These are phyloP conservation scores for Diarsia dahlii DNA, from an alignment of 2,888 invertebrate species.

Conservation along the genomic window DNA sequence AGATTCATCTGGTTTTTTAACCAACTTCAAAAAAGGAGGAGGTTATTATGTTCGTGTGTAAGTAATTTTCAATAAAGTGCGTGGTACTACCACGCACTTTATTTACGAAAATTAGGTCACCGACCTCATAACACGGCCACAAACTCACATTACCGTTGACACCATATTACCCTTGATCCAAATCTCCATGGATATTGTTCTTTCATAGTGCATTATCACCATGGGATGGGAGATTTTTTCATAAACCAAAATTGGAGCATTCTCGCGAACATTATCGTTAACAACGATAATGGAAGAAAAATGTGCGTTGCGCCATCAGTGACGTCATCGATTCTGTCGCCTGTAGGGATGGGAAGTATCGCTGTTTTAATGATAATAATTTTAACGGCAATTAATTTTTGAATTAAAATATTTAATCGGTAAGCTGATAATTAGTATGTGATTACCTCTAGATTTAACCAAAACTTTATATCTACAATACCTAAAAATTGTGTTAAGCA, in stretches of 20 bases:
- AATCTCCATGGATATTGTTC: conserved; percentile 40
- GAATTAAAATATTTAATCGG: not conserved
- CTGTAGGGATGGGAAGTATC: conserved; percentile 25
- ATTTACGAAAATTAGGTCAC: not conserved
- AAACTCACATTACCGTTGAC: conserved; percentile 14
- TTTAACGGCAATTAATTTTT: not conserved
- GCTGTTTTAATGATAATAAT: conserved; percentile 9
- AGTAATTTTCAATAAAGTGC: no score
- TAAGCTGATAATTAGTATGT: no score
- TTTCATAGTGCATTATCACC: conserved; percentile 29
- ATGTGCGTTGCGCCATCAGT: conserved; percentile 59
- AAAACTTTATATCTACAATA: not conserved
- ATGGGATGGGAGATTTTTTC: conserved; percentile 44
- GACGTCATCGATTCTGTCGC: conserved; percentile 52
- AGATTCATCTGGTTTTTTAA: no score
- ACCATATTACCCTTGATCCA: conserved; percentile 24
- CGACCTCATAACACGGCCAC: not conserved
- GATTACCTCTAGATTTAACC: not conserved
- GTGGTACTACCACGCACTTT: not conserved
- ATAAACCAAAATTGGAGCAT: conserved; percentile 57
- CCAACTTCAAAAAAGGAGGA: no score
- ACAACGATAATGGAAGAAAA: conserved; percentile 61
- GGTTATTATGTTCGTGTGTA: no score
- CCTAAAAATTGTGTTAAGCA: not conserved
- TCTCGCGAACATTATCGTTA: conserved; percentile 54